Evolutionary conservation across 2,113 vertebrate genomes (phyloP), one percentile per base, ranked within the genome.

Genomic region (Triplophysa siluroides): DNA sequence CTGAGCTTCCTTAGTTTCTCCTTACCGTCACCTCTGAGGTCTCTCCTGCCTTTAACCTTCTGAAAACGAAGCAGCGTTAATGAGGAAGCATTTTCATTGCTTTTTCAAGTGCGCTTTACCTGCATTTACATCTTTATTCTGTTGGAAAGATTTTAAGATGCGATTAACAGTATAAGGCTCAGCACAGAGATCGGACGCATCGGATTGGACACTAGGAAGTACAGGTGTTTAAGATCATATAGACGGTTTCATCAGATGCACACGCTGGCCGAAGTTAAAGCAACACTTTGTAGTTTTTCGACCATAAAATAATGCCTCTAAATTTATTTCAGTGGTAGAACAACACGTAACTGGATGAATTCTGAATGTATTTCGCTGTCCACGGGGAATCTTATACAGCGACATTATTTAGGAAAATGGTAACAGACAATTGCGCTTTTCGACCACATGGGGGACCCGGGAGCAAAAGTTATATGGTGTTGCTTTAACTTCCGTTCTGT

Each of bases 21-120:
- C 29, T 79, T 82, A 79, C 76, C 4, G 60, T 47, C 80, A 79
- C 80, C 80, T 81, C 69, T 84, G n/a, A 41, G 73, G 64, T 47
- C 50, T 76, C 60, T 76, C 60, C 76, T 67, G 41, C 13, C 71
- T 81, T 75, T 69, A 78, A 81, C 76, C 71, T 79, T 76, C 76
- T 65, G 71, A 67, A 79, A 82, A 82, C 77, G 79, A 84, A 84
- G 78, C 66, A 54, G 58, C 43, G 60, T 71, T 84, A 82, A 84
- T 79, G 80, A 84, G 71, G 50, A 79, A 79, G 65, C 69, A 29
- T 47, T 64, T 56, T 79, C 10, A 43, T 16, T 33, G 33, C 38
- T 65, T 75, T 76, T 26, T 71, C 8, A 76, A 71, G 60, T 76
- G 80, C 58, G 43, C 79, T 77, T 79, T 43, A 60, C 29, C 76